Base-by-base conservation (phyloP, 2,888 invertebrate species). In the Bedellia somnulentella region DNA sequence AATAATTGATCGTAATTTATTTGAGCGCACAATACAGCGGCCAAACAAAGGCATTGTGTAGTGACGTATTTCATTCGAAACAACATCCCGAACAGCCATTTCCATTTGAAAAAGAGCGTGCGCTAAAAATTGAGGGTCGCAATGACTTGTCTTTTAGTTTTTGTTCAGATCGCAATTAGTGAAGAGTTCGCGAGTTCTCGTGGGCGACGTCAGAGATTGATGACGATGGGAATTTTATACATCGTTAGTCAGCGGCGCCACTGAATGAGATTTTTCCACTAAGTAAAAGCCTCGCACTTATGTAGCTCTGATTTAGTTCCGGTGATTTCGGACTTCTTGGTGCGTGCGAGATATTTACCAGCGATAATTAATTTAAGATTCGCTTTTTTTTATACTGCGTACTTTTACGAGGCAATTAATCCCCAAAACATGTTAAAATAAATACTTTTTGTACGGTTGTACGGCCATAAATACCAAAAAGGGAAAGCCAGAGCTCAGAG, bases 181-280 rank as follows among this genome's bases (percentile, higher is more conserved):
- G 70, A 70, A 58, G 71, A 70, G 67, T 70, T 68, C 62, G 62
- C 57, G 68, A 68, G 67, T 71, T 61, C 71, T 67, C 67, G 53
- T 52, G 63, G n/a, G 60, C 54, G 59, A 62, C 64, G 71, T 70
- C 73, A 67, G 73, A 71, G 73, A 75, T 75, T 75, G 73, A 73
- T 73, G 73, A 73, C 71, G 71, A 71, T 73, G 71, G 70, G 71
- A 73, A 70, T 71, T 71, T 73, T 73, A 71, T 73, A 71, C 73
- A 68, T 73, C 73, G 73, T 73, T 73, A 73, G 71, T 53, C 68
- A 60, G 56, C 31, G 55, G 57, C 52, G 61, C 64, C 57, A 68
- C 67, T 70, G 66, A 63, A 66, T 68, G 25, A 31, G 22, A 12
- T 29, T 29, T 29, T 29, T 29, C 22, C 11, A 5, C 15, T 13